phyloP scores from a whole-genome alignment of 2,888 invertebrate species.

The Lepeophtheirus nordmannii region DNA sequence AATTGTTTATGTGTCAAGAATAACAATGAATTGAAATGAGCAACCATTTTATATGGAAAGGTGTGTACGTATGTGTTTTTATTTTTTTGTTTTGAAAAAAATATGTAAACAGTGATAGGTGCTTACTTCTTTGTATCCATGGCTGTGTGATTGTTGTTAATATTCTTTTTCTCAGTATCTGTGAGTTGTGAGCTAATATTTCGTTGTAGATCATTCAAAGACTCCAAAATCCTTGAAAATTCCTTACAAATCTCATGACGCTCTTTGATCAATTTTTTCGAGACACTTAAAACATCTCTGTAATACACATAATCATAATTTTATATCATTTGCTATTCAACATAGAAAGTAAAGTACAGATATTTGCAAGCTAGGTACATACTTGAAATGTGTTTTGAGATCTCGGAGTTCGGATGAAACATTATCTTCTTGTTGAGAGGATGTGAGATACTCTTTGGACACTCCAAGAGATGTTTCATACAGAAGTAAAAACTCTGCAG shows the following conservation, averaged over 20 bases:
- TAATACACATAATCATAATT: constrained; percentile 4
- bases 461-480: constrained; percentile 31
- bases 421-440: constrained; percentile 28
- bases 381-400: constrained; percentile 30
- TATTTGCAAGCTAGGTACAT: too few relatives aligned
- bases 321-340: background rate
- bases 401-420: constrained; percentile 29
- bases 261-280: constrained; percentile 33
- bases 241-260: constrained; percentile 32
- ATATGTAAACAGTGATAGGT: too few relatives aligned
- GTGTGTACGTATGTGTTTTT: too few relatives aligned
- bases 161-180: background rate
- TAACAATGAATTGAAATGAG: too few relatives aligned
- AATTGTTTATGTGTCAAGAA: too few relatives aligned
- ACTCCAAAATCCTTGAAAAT: constrained; percentile 29
- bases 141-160: constrained; percentile 14
- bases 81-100: too few relatives aligned
- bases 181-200: constrained; percentile 26
- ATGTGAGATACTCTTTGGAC: constrained; percentile 30
- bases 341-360: too few relatives aligned
- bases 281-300: constrained; percentile 32
- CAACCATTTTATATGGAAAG: too few relatives aligned
- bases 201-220: constrained; percentile 29
- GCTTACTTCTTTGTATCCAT: constrained; percentile 25
- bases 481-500: constrained; percentile 31